Percentiles rank a stretch among this genome's conserved stretches.
Conservation (phyloP, 2,113 vertebrate species). For the Ahaetulla prasina region DNA sequence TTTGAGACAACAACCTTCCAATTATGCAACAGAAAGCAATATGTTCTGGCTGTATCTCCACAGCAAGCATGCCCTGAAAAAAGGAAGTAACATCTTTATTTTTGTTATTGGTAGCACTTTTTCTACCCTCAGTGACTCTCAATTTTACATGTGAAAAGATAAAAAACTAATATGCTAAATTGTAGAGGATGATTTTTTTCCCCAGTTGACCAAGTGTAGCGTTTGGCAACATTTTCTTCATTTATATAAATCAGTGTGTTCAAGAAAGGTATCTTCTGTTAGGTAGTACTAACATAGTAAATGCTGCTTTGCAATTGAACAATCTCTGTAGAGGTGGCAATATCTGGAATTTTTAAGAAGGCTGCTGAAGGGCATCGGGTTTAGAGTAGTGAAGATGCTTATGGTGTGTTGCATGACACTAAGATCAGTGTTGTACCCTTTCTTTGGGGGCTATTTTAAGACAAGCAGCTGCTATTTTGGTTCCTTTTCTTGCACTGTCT, state of each 20-base stretch:
- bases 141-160: not conserved
- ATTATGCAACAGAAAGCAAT: not conserved
- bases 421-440: accelerated
- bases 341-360: not conserved
- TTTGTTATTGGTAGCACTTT: not conserved
- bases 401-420: accelerated
- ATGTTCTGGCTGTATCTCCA: not conserved
- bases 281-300: not conserved
- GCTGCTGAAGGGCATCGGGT: not conserved
- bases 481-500: not conserved
- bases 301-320: not conserved
- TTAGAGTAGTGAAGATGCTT: not conserved
- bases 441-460: accelerated
- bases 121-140: not conserved
- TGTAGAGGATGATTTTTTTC: not conserved
- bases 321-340: not conserved
- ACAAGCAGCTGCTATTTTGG: not conserved
- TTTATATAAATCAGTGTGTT: not conserved
- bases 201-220: not conserved
- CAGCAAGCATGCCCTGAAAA: not conserved
- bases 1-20: not conserved
- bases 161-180: not conserved
- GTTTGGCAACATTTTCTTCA: not conserved
- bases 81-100: not conserved
- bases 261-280: not conserved